Conservation (phyloP, 2,113 vertebrate species). For the Paramormyrops kingsleyae region DNA sequence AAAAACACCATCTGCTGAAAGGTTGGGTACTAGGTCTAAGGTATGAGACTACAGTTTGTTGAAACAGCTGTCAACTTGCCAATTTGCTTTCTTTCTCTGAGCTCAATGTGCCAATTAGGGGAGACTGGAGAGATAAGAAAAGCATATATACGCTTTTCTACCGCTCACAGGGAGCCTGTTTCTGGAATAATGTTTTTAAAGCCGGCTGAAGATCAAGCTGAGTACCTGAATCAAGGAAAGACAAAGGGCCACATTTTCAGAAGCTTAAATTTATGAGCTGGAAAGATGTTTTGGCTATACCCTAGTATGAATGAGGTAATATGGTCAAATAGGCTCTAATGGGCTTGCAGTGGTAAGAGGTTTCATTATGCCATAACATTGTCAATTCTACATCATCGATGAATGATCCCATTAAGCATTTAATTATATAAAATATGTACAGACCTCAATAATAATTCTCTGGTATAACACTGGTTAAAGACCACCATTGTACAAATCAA, state of each 20-base stretch:
- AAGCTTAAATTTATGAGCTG: constrained; percentile 19
- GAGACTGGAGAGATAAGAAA: neutral
- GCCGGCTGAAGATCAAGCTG: neutral
- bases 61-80: neutral
- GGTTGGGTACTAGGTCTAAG: neutral
- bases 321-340: neutral
- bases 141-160: neutral
- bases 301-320: neutral
- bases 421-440: neutral
- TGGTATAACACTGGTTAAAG: neutral
- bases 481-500: neutral
- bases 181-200: neutral
- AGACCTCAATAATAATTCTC: neutral
- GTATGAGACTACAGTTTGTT: neutral
- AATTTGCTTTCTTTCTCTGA: neutral
- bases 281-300: neutral
- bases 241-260: neutral
- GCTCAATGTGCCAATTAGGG: neutral
- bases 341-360: neutral
- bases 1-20: neutral
- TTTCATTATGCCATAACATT: neutral
- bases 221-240: neutral
- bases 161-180: neutral
- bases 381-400: neutral
- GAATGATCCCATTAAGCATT: neutral